These are phyloP conservation scores for Perizoma flavofasciatum DNA, from an alignment of 2,888 invertebrate genomes.

Conservation along the genomic window DNA sequence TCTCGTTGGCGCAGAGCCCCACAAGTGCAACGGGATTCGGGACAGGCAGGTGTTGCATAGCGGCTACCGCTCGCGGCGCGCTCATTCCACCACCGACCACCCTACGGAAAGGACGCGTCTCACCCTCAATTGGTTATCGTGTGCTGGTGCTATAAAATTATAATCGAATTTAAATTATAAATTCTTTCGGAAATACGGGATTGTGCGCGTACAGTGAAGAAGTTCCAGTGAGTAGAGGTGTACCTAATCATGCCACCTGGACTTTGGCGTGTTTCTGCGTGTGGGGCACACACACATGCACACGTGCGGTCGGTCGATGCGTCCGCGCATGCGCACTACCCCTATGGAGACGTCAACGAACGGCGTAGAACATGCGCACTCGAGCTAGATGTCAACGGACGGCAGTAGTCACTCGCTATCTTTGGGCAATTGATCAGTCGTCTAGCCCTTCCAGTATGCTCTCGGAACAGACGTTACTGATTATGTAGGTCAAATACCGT, in stretches of 20 bases:
- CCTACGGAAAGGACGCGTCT: slow-evolving; percentile 45
- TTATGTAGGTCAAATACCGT: slow-evolving; percentile 25
- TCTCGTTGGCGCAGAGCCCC: slow-evolving; percentile 64
- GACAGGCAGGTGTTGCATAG: slow-evolving; percentile 66
- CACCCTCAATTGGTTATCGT: slow-evolving; percentile 20
- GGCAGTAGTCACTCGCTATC: slow-evolving; percentile 24
- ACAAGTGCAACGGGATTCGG: slow-evolving; percentile 64
- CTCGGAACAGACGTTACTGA: slow-evolving; percentile 16
- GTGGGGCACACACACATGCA: slow-evolving; percentile 44
- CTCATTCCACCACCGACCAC: slow-evolving; percentile 60
- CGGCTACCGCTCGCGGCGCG: slow-evolving; percentile 41
- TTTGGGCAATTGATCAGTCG: slow-evolving; percentile 37
- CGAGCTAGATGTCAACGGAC: slow-evolving; percentile 54
- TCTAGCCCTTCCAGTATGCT: slow-evolving; percentile 21
- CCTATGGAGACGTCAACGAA: slow-evolving; percentile 55
- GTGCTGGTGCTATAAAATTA: slow-evolving; percentile 5
- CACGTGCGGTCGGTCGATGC: slow-evolving; percentile 77
- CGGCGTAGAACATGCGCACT: slow-evolving; percentile 51
- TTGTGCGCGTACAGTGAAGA: slow-evolving; percentile 30
- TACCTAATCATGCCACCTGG: slow-evolving; percentile 26
- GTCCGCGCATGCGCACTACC: slow-evolving; percentile 62
- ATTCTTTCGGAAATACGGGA: slow-evolving; percentile 6
- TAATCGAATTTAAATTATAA: not conserved
- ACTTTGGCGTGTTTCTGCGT: slow-evolving; percentile 48
- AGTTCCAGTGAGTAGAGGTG: slow-evolving; percentile 22